These are phyloP conservation scores for Lasioglossum marginatum DNA, from an alignment of 2,888 invertebrate species.

Conservation along the genomic window DNA sequence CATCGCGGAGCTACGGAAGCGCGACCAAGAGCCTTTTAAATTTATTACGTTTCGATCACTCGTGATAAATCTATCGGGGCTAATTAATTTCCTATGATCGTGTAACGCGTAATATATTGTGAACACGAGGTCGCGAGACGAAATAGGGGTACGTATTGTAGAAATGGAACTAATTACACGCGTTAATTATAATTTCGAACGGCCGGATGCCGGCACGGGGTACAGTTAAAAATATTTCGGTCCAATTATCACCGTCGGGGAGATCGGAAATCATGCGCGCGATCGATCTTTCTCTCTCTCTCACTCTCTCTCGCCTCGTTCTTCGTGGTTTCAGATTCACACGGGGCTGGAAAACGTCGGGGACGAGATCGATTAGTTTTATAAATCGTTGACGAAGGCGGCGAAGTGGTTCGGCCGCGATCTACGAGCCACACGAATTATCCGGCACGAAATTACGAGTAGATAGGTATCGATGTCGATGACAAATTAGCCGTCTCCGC, in stretches of 20 bases:
- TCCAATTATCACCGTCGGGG: constrained; percentile 31
- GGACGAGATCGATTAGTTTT: constrained; percentile 58
- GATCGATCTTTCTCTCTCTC: constrained; percentile 18
- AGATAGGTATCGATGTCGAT: constrained; percentile 74
- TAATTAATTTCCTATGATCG: constrained; percentile 66
- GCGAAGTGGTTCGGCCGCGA: constrained; percentile 40
- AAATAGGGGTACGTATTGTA: constrained; percentile 21
- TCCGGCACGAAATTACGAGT: constrained; percentile 69
- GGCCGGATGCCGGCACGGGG: not conserved
- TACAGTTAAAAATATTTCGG: constrained; percentile 23
- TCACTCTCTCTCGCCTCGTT: not conserved
- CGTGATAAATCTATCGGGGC: constrained; percentile 63
- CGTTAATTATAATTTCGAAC: constrained; percentile 58
- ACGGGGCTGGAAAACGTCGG: constrained; percentile 16
- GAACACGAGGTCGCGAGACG: constrained; percentile 15
- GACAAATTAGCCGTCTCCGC: constrained; percentile 74
- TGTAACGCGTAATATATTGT: constrained; percentile 50
- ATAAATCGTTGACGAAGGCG: constrained; percentile 45
- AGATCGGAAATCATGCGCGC: not conserved
- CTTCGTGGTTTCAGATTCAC: not conserved
- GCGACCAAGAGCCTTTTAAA: constrained; percentile 56
- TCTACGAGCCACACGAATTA: constrained; percentile 61
- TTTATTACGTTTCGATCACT: constrained; percentile 57
- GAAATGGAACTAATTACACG: constrained; percentile 57
- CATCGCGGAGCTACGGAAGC: constrained; percentile 29